A percentile compares a stretch with the other conserved stretches of the same genome.
Evolutionary conservation across 2,888 invertebrate genomes (phyloP).

Genomic region (Eristalinus aeneus): DNA sequence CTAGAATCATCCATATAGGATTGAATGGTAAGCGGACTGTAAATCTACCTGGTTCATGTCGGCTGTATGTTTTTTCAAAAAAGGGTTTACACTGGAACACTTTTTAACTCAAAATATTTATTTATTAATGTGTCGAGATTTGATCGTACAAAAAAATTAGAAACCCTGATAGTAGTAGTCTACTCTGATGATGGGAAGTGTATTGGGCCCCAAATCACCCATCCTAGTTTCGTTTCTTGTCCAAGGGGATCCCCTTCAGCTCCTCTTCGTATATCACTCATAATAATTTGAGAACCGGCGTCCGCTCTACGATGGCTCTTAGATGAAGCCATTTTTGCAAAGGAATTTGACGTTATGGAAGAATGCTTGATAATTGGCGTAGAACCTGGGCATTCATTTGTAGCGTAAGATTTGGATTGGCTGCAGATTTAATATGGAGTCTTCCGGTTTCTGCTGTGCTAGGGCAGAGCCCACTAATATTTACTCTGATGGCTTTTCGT

Average conservation of each 20-base stretch:
- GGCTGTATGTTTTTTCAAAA: not conserved
- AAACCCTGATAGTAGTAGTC: not conserved
- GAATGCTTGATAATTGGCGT: not conserved
- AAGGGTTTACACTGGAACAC: not conserved
- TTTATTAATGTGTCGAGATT: not conserved
- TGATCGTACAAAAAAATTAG: not conserved
- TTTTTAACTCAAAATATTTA: not conserved
- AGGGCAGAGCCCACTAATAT: not conserved
- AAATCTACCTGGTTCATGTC: too few species aligned
- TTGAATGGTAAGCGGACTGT: too few species aligned
- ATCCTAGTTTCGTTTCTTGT: not conserved
- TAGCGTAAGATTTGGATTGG: not conserved
- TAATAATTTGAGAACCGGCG: not conserved
- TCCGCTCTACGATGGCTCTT: not conserved
- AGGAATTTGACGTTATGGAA: not conserved
- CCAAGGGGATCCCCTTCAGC: not conserved
- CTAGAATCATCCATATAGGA: too few species aligned
- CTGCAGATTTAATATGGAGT: not conserved
- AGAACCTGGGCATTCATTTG: not conserved
- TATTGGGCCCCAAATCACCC: not conserved
- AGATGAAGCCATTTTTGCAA: not conserved
- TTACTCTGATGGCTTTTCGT: too few species aligned
- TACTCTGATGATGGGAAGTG: not conserved
- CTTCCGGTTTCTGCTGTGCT: not conserved
- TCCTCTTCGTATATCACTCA: not conserved